These are phyloP conservation scores for Indicator indicator DNA, from an alignment of 2,113 vertebrate genomes.

Conservation along the genomic window DNA sequence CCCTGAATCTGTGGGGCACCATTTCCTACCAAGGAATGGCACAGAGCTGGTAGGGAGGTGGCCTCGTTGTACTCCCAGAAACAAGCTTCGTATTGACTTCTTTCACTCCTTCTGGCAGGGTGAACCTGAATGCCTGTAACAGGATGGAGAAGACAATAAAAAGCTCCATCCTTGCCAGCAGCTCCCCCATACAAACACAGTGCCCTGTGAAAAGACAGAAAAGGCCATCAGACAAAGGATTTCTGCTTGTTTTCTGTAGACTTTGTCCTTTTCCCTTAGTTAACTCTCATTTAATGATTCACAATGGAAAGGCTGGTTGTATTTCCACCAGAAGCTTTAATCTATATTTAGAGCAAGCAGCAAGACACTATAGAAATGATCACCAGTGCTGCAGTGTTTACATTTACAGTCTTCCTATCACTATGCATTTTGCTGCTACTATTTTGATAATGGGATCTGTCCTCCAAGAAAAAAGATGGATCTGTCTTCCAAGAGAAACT, in stretches of 20 bases:
- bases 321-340: neutral
- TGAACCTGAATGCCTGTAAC: constrained; percentile 49
- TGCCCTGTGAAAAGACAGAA: constrained; percentile 34
- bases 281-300: neutral
- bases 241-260: neutral
- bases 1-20: neutral
- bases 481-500: neutral
- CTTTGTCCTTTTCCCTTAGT: neutral
- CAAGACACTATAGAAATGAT: neutral
- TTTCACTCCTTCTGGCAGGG: constrained; percentile 33
- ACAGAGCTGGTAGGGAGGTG: constrained; percentile 55
- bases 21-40: constrained; percentile 14
- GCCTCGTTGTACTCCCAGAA: constrained; percentile 47
- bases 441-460: neutral
- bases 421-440: neutral
- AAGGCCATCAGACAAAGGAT: neutral
- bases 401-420: neutral
- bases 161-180: constrained; percentile 62
- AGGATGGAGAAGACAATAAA: constrained; percentile 63
- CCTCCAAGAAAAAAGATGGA: neutral
- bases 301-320: neutral
- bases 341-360: neutral
- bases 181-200: constrained; percentile 48
- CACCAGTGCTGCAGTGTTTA: neutral
- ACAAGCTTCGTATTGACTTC: constrained; percentile 13